Percentiles rank a stretch among this genome's conserved stretches.
Evolutionary conservation across 1,140 invertebrate genomes (phyloP).

Genomic region (Saccostrea cuccullata): DNA sequence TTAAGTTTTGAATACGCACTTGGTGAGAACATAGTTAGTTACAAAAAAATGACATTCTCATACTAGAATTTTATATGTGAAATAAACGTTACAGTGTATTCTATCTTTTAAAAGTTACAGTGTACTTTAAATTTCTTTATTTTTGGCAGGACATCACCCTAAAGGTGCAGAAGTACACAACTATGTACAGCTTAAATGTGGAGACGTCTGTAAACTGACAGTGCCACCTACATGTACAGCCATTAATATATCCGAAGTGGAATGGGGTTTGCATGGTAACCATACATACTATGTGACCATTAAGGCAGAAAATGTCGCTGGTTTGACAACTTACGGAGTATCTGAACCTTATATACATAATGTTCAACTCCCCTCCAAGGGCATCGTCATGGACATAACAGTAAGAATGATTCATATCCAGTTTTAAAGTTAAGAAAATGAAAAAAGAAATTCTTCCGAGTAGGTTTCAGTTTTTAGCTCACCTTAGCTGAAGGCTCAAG

Average conservation of each 20-base stretch:
- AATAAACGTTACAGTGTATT: no score
- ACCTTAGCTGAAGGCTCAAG: no score
- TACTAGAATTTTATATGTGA: no score
- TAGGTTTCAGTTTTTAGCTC: no score
- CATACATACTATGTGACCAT: slow-evolving; percentile 54
- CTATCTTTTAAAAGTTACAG: no score
- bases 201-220: slow-evolving; percentile 34
- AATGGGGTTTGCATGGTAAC: slow-evolving; percentile 54
- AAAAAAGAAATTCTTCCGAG: no score
- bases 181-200: slow-evolving; percentile 1
- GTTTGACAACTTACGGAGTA: slow-evolving; percentile 38
- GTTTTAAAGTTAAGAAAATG: no score
- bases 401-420: no score
- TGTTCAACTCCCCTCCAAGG: slow-evolving; percentile 47
- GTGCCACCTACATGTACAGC: slow-evolving; percentile 49
- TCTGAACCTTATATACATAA: slow-evolving; percentile 53
- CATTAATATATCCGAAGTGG: slow-evolving; percentile 15
- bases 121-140: no score
- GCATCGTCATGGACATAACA: slow-evolving; percentile 51
- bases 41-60: no score
- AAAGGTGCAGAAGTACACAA: slow-evolving; percentile 41
- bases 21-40: not conserved
- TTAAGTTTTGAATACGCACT: slow-evolving; percentile 45
- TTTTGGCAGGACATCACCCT: slow-evolving; percentile 7
- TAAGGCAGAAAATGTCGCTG: slow-evolving; percentile 50